phyloP scores from a whole-genome alignment of 2,888 invertebrate species.

The Neoaliturus tenellus region DNA sequence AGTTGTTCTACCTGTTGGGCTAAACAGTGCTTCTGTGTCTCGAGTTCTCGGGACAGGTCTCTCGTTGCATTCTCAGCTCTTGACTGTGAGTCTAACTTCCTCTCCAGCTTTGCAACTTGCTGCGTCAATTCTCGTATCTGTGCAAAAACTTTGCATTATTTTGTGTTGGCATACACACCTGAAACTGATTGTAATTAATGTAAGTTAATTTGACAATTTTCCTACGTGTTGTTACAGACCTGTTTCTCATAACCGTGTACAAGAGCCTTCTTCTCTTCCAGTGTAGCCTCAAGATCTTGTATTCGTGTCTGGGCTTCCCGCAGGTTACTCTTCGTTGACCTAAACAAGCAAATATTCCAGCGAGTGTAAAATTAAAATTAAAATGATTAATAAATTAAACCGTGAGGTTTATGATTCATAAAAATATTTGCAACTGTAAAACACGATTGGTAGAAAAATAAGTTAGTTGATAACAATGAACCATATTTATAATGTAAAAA shows the following conservation, averaged over 20 bases:
- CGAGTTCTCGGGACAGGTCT: conserved; percentile 79
- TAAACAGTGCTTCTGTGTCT: conserved; percentile 81
- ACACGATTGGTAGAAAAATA: no score
- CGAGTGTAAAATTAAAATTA: no score
- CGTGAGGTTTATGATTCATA: no score
- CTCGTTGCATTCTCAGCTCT: conserved; percentile 78
- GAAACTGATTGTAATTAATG: neutral
- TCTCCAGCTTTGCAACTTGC: conserved; percentile 79
- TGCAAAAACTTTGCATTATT: neutral
- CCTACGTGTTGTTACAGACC: conserved; percentile 70
- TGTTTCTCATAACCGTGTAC: conserved; percentile 77
- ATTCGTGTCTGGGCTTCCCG: conserved; percentile 78
- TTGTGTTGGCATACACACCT: no score
- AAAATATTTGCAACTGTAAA: no score
- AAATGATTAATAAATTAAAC: no score
- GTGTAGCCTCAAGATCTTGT: conserved; percentile 79
- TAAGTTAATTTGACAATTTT: neutral
- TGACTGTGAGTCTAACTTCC: conserved; percentile 78
- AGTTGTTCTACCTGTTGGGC: conserved; percentile 75
- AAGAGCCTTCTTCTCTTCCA: conserved; percentile 75
- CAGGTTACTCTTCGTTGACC: conserved; percentile 79
- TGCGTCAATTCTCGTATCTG: conserved; percentile 75
- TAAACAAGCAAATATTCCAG: conserved; percentile 66
- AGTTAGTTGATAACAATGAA: no score
- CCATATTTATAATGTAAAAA: no score